Percentiles rank a stretch among this genome's conserved stretches.
phyloP scores from a whole-genome alignment of 2,797 vertebrate genomes.

The Melanotaenia maccullochi region DNA sequence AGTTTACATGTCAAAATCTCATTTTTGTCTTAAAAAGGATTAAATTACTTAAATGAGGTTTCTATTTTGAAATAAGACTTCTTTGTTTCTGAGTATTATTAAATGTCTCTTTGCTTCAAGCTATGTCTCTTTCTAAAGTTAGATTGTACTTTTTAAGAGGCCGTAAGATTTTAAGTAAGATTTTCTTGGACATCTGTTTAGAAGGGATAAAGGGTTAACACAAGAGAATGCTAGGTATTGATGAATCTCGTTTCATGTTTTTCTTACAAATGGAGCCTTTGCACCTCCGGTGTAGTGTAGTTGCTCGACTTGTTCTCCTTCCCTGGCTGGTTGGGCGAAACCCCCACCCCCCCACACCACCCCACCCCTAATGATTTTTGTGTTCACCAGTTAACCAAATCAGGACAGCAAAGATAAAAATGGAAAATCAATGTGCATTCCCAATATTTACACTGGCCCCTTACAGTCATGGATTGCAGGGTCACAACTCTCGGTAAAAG shows the following conservation, averaged over 20 bases:
- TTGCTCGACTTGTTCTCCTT: slow-evolving; percentile 14
- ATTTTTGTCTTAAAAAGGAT: neutral
- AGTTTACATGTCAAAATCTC: neutral
- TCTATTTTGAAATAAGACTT: neutral
- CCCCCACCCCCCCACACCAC: no score
- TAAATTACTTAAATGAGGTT: no score
- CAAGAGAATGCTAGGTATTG: neutral
- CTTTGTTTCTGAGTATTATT: neutral
- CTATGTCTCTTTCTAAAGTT: neutral
- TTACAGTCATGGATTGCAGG: neutral
- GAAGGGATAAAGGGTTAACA: neutral
- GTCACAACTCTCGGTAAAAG: neutral
- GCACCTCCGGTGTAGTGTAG: neutral
- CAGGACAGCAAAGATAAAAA: neutral
- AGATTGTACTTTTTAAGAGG: neutral
- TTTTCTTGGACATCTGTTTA: neutral
- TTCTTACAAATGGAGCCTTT: neutral
- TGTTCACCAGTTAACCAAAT: neutral
- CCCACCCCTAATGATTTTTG: no score
- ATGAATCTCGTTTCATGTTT: neutral
- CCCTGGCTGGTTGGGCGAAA: slow-evolving; percentile 20
- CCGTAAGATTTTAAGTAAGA: neutral
- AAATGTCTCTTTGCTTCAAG: neutral
- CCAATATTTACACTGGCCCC: neutral
- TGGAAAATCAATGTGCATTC: slow-evolving; percentile 5